Base-by-base conservation (phyloP, 2,113 vertebrate species). In the Erinaceus europaeus region DNA sequence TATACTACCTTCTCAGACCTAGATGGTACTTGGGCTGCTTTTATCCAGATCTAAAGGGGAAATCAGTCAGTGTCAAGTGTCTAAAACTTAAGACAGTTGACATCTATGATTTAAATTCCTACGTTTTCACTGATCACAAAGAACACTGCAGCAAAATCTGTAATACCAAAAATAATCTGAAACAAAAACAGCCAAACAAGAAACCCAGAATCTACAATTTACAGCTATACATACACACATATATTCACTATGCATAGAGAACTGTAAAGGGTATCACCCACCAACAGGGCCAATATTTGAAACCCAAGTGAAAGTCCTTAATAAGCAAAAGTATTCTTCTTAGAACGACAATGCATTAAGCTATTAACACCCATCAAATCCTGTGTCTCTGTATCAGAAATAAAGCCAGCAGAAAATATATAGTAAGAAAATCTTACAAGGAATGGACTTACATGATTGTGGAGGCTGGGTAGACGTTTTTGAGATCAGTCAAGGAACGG, bases 41-140 rank as follows among this genome's bases (percentile, higher is more conserved):
- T 76, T 36, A 53, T 55, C 14, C 11, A 52, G 8, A 69, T 17
- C 5, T 36, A 2, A n/a, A 74, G 36, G 67, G 48, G 18, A 40
- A 38, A 23, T 62, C 38, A 57, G 67, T 62, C 21, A 83, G 32
- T 23, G 64, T 85, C 20, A 17, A 36, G 1, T 46, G 9, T 48
- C 40, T 67, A 59, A 74, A 81, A n/a, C n/a, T 48, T 23, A 32
- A 61, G 18, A 84, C 57, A 53, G 11, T 73, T 29, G 48, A 27
- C 27, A 9, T 77, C 15, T 57, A 25, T 53, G 25, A 65, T 48
- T 65, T 18, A 76, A 68, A 69, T 44, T 38, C 20, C 12, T 36
- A 38, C 32, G 50, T 61, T 78, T 85, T 90, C 12, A 23, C 46
- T 71, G 20, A 38, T 91, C 68, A 62, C 64, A 27, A 27, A 38